Evolutionary conservation across 2,113 vertebrate species (phyloP).

Genomic region (Lanius ludovicianus): DNA sequence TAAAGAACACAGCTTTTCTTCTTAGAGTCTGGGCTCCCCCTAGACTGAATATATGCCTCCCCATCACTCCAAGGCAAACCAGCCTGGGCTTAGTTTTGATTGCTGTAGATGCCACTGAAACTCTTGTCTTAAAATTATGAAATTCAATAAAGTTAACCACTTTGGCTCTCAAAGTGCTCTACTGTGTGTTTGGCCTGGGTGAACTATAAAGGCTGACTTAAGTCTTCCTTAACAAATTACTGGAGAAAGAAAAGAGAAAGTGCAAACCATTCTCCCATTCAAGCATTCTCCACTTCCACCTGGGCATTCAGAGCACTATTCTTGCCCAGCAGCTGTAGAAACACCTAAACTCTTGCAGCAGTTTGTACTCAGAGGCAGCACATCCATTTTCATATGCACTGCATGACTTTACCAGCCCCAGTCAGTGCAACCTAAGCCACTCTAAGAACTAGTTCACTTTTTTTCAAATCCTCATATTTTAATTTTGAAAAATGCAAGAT

Average conservation of each 20-base stretch:
- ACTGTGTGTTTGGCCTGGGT: background rate
- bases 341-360: background rate
- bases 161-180: background rate
- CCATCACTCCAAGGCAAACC: background rate
- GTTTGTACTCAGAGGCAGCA: background rate
- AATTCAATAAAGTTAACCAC: background rate
- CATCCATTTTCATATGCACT: background rate
- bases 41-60: background rate
- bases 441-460: background rate
- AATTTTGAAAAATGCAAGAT: background rate
- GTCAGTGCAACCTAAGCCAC: background rate
- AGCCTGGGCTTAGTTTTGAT: background rate
- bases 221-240: background rate
- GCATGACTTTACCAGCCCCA: background rate
- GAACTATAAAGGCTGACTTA: background rate
- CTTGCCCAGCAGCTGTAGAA: background rate
- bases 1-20: background rate
- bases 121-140: background rate
- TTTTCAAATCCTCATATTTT: background rate
- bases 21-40: background rate
- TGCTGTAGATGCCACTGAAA: background rate
- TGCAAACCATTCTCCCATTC: background rate
- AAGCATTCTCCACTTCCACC: background rate
- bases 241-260: background rate
- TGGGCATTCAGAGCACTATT: background rate